Evolutionary conservation across 2,113 vertebrate species (phyloP).

Genomic region (Ivindomyrus marchei): DNA sequence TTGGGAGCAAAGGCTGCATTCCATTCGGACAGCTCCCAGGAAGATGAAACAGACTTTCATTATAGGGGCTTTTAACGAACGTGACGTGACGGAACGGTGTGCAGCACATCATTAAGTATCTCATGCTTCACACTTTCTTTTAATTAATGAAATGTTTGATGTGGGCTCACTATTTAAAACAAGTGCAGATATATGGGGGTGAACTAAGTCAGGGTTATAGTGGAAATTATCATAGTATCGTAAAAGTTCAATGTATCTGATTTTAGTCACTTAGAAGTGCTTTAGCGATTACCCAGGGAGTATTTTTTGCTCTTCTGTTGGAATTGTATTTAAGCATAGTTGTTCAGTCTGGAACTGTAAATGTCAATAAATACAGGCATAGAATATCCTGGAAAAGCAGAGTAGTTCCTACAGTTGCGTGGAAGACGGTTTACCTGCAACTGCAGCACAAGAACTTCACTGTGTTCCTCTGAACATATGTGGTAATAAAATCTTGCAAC

Average conservation of each 20-base stretch:
- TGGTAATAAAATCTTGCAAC: not conserved
- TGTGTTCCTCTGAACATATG: not conserved
- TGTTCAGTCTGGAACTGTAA: not conserved
- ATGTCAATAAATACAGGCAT: not conserved
- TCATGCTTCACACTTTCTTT: conserved; percentile 9
- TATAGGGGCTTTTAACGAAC: conserved; percentile 12
- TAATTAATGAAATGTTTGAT: conserved; percentile 20
- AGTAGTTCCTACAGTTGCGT: not conserved
- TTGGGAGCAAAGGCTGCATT: conserved; percentile 46
- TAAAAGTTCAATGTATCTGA: not conserved
- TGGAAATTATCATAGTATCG: not conserved
- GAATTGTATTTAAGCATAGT: not conserved
- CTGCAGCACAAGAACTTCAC: not conserved
- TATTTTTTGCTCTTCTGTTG: not conserved
- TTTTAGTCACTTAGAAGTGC: not conserved
- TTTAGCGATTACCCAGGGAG: not conserved
- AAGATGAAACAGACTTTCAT: conserved; percentile 34
- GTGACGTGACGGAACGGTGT: not conserved
- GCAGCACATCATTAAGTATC: conserved; percentile 14
- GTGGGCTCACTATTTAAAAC: not conserved
- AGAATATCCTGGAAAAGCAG: not conserved
- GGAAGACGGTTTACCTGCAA: not conserved
- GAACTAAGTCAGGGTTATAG: not conserved
- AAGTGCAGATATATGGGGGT: conserved; percentile 15
- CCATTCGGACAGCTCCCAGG: conserved; percentile 40